These are phyloP conservation scores for Halesus radiatus DNA, from an alignment of 1,140 invertebrate genomes.

Conservation along the genomic window DNA sequence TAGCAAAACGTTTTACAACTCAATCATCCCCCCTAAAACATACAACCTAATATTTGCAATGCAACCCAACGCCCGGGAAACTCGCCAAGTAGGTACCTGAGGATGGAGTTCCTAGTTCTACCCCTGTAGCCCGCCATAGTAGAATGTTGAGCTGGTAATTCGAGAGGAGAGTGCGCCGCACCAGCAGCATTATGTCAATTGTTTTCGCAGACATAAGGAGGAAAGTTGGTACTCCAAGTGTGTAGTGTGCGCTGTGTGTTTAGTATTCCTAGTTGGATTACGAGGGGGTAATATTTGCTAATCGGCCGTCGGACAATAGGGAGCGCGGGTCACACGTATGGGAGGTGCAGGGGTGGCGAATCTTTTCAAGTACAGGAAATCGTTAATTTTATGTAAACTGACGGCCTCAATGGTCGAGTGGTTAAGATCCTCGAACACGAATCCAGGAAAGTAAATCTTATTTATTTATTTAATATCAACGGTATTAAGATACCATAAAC, in stretches of 20 bases:
- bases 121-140: too few relatives aligned
- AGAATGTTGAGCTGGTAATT: background rate
- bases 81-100: too few relatives aligned
- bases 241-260: background rate
- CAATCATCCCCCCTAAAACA: background rate
- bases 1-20: background rate
- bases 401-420: too few relatives aligned
- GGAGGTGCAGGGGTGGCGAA: background rate
- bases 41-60: conserved; percentile 2
- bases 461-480: too few relatives aligned
- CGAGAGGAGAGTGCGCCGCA: conserved; percentile 6
- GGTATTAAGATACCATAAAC: too few relatives aligned
- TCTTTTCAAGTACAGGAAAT: too few relatives aligned
- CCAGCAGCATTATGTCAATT: conserved; percentile 30
- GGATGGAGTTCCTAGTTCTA: too few relatives aligned
- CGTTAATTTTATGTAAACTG: too few relatives aligned
- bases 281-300: conserved; percentile 37
- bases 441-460: too few relatives aligned
- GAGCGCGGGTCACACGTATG: background rate
- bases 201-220: conserved; percentile 28
- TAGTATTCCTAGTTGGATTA: background rate
- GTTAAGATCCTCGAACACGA: too few relatives aligned
- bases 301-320: conserved; percentile 27
- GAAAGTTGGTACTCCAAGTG: conserved; percentile 21
- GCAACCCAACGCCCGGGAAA: conserved; percentile 11